Base-by-base conservation (phyloP, 2,888 invertebrate species). In the Physocephala rufipes region DNA sequence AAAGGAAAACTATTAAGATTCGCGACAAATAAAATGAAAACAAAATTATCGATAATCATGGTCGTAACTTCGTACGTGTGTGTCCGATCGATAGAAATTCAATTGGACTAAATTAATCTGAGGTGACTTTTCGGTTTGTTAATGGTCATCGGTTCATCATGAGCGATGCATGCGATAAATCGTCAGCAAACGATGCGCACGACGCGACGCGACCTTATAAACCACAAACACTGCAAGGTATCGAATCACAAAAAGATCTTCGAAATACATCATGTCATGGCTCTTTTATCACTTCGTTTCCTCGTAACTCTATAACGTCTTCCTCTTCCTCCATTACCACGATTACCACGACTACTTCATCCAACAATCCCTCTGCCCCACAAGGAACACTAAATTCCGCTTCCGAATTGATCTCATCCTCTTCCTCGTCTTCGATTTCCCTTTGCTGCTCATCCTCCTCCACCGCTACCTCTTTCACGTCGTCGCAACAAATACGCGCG, bases 191-290 rank as follows among this genome's bases (percentile, higher is more conserved):
- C 49, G 55, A 26, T 12, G 30, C 36, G 28, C 21, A 36, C 2
- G 49, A 36, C 45, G 65, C 51, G 55, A 73, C 78, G 76, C 81
- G 79, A 43, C 82, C 80, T 73, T 83, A 82, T 67, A 85, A 85
- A 69, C 84, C 84, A 28, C 83, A 83, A 75, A 80, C 79, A 21
- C 75, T 84, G 63, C 77, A 77, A 62, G 81, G 82, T 71, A 75
- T 76, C 26, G 75, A 78, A 26, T 77, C 78, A 26, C 73, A 75
- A 59, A 74, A 77, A 62, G 72, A 75, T 16, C 76, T 78, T 26
- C 75, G 73, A 19, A 61, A 51, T 36, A 59, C 36, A 16, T 58
- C 58, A 36, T 47, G 36, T 24, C 5, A 45, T 21, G 15, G 13
- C 30, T 7, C 12, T 7, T 21, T 21, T 21, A 55, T 24, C 21